Conservation (phyloP, 2,797 vertebrate species). For the Sebastes hubbsi region DNA sequence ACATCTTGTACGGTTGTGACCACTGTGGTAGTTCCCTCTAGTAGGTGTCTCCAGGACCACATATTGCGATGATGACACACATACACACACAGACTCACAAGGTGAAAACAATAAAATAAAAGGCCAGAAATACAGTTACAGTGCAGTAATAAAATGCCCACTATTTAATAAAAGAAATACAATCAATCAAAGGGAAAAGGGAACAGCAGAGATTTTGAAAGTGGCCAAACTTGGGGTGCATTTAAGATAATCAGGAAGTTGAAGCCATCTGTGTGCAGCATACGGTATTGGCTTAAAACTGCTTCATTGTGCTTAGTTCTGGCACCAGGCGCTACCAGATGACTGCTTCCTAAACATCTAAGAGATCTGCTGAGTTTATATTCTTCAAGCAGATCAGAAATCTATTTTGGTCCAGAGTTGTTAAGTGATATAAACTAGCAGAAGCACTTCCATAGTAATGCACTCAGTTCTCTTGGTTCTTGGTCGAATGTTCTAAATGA, state of each 20-base stretch:
- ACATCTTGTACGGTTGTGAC: no score
- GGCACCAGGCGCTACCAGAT: not conserved
- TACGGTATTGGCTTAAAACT: not conserved
- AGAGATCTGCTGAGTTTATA: not conserved
- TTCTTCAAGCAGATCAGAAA: not conserved
- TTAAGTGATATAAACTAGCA: not conserved
- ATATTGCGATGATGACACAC: no score
- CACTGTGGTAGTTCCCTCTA: no score
- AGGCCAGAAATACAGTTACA: not conserved
- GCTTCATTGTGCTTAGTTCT: not conserved
- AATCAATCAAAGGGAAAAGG: not conserved
- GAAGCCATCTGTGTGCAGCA: not conserved
- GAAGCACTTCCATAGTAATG: no score
- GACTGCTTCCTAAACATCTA: not conserved
- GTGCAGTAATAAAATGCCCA: not conserved
- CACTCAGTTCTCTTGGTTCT: no score
- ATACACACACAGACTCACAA: no score
- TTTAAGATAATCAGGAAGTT: not conserved
- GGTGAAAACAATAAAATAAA: no score
- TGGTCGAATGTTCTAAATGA: no score
- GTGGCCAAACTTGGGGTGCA: not conserved
- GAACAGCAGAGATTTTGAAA: not conserved
- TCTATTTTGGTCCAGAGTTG: not conserved
- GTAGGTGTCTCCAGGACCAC: no score
- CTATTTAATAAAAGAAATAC: no score